Evolutionary conservation across 2,888 invertebrate genomes (phyloP).

Genomic region (Cheilosia pagana): DNA sequence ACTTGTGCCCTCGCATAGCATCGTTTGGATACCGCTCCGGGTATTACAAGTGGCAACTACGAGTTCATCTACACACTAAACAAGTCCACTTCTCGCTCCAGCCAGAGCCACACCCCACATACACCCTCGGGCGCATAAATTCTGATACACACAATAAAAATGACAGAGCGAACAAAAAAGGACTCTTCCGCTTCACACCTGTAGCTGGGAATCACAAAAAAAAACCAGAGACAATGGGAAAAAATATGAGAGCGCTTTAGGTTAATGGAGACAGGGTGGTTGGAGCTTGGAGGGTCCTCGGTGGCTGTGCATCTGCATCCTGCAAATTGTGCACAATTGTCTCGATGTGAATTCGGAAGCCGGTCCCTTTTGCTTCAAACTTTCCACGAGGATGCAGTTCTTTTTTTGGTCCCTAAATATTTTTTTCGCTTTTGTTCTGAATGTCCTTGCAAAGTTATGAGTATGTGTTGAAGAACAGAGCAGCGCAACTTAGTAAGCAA

Average conservation of each 20-base stretch:
- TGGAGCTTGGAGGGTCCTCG: constrained; percentile 10
- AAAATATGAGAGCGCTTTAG: constrained; percentile 33
- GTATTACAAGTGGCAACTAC: constrained; percentile 11
- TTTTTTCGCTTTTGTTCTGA: not conserved
- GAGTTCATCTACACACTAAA: constrained; percentile 38
- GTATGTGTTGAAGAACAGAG: constrained; percentile 1
- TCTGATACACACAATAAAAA: constrained; percentile 31
- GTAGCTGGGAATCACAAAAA: constrained; percentile 39
- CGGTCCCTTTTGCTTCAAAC: constrained; percentile 38
- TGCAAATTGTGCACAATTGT: constrained; percentile 72
- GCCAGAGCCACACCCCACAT: too few relatives aligned
- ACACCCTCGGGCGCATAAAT: constrained; percentile 38
- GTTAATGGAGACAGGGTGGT: constrained; percentile 31
- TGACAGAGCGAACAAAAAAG: constrained; percentile 24
- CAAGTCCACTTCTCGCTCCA: constrained; percentile 14
- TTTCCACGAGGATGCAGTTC: constrained; percentile 27
- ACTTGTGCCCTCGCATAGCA: not conserved
- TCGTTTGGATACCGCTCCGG: not conserved
- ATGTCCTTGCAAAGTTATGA: constrained; percentile 44
- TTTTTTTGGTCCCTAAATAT: not conserved
- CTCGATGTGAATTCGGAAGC: constrained; percentile 54
- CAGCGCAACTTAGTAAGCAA: constrained; percentile 65
- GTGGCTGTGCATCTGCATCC: constrained; percentile 59
- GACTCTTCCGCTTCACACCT: constrained; percentile 54
- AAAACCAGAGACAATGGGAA: constrained; percentile 27